Percentiles rank a stretch among this genome's conserved stretches.
Evolutionary conservation across 2,888 invertebrate genomes (phyloP).

Genomic region (Agelastica alni): DNA sequence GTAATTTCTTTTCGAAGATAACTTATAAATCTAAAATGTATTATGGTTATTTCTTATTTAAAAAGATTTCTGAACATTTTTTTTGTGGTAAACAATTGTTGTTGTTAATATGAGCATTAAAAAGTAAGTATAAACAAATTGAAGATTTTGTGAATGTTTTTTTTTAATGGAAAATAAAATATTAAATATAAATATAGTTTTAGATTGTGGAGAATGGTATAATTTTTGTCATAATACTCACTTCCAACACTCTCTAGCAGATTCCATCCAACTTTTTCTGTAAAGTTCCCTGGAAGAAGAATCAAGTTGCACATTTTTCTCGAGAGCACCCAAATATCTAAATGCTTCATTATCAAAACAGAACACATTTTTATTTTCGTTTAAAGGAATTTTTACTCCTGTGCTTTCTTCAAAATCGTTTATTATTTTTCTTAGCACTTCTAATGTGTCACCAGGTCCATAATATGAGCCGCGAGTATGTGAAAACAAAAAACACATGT

Average conservation of each 20-base stretch:
- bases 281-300: slow-evolving; percentile 14
- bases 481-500: slow-evolving; percentile 50
- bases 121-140: too few relatives aligned
- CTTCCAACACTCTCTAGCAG: slow-evolving; percentile 40
- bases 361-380: slow-evolving; percentile 42
- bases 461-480: slow-evolving; percentile 34
- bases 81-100: too few relatives aligned
- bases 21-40: slow-evolving; percentile 39
- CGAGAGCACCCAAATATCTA: slow-evolving; percentile 45
- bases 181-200: too few relatives aligned
- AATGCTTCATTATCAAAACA: slow-evolving; percentile 52
- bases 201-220: too few relatives aligned
- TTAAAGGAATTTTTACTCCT: slow-evolving; percentile 27
- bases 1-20: slow-evolving; percentile 42
- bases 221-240: too few relatives aligned
- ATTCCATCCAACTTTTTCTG: slow-evolving; percentile 40
- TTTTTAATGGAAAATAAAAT: too few relatives aligned
- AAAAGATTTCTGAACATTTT: too few relatives aligned
- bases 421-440: slow-evolving; percentile 39
- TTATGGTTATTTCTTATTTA: too few relatives aligned
- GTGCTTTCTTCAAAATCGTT: slow-evolving; percentile 39
- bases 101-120: too few relatives aligned
- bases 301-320: slow-evolving; percentile 37
- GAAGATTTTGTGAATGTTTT: neutral
- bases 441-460: slow-evolving; percentile 46